Conservation (phyloP, 2,113 vertebrate species). For the Corvus moneduloides region DNA sequence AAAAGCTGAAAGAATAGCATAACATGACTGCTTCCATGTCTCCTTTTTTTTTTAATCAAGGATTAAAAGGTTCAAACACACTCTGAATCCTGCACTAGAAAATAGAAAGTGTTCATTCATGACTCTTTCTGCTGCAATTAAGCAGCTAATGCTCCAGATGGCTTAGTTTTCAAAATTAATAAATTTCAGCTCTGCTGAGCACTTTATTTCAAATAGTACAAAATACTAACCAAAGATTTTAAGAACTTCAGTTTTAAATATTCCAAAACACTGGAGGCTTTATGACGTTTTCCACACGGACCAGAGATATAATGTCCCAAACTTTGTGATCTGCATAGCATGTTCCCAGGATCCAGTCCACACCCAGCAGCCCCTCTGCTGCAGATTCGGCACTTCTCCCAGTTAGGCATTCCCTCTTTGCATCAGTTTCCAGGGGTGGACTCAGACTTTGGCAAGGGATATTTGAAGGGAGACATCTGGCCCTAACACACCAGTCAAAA, state of each 20-base stretch:
- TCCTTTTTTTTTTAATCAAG: neutral
- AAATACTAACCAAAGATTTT: conserved; percentile 53
- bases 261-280: neutral
- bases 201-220: conserved; percentile 56
- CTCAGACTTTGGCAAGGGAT: neutral
- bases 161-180: conserved; percentile 73
- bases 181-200: conserved; percentile 64
- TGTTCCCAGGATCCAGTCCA: neutral
- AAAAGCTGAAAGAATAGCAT: conserved; percentile 4
- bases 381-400: neutral
- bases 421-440: neutral
- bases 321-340: neutral
- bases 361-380: neutral
- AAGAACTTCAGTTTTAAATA: conserved; percentile 3
- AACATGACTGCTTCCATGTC: neutral
- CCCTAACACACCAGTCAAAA: neutral
- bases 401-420: neutral
- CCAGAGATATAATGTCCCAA: neutral
- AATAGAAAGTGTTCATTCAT: conserved; percentile 66
- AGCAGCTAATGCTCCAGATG: conserved; percentile 73
- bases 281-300: neutral
- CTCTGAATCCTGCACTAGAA: conserved; percentile 39
- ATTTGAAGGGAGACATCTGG: neutral
- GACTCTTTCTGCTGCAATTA: conserved; percentile 70
- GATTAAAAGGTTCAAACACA: conserved; percentile 43